These are phyloP conservation scores for Agrotis exclamationis DNA, from an alignment of 2,888 invertebrate species.

Conservation along the genomic window DNA sequence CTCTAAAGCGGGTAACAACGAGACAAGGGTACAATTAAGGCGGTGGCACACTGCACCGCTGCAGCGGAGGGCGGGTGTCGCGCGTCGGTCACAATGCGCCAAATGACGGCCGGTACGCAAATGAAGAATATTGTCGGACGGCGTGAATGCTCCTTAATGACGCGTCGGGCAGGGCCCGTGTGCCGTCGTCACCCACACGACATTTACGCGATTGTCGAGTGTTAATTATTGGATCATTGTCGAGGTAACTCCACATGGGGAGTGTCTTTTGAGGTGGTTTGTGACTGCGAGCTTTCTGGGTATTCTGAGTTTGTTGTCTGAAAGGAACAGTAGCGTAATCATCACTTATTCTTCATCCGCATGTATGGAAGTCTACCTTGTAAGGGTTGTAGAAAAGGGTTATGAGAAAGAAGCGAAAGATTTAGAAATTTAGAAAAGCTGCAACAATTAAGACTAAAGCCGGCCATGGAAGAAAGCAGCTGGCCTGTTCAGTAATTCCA, in stretches of 20 bases:
- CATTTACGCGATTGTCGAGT: constrained; percentile 85
- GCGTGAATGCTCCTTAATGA: constrained; percentile 90
- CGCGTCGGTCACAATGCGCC: constrained; percentile 85
- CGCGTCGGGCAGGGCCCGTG: constrained; percentile 78
- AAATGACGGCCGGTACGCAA: constrained; percentile 88
- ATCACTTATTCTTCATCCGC: constrained; percentile 23
- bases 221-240: constrained; percentile 86
- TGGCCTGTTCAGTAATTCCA: background rate
- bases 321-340: constrained; percentile 35
- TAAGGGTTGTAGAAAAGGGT: background rate
- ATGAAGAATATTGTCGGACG: constrained; percentile 91
- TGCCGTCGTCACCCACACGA: constrained; percentile 78
- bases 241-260: constrained; percentile 58
- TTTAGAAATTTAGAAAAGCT: background rate
- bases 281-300: constrained; percentile 8
- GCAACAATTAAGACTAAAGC: background rate
- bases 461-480: too few relatives aligned
- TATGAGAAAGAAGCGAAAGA: background rate
- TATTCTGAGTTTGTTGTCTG: background rate
- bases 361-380: background rate
- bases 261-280: constrained; percentile 46
- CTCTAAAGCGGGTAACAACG: constrained; percentile 65
- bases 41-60: constrained; percentile 81
- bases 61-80: constrained; percentile 81
- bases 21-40: constrained; percentile 90